Evolutionary conservation across 2,888 invertebrate species (phyloP).

Genomic region (Ceriagrion tenellum): DNA sequence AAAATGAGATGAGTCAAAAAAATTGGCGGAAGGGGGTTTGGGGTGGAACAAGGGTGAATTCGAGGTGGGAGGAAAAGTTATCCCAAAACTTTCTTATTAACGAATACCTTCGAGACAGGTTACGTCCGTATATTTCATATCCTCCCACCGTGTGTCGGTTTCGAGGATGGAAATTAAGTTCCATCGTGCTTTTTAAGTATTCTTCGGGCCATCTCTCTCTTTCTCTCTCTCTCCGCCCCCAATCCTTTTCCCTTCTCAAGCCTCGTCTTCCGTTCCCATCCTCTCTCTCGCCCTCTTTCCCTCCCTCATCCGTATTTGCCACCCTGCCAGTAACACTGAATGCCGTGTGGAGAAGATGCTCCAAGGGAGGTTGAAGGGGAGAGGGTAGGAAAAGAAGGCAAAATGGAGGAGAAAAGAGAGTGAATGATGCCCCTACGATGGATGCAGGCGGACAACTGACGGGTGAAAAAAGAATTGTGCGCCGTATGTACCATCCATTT

Average conservation of each 20-base stretch:
- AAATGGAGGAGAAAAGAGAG: background rate
- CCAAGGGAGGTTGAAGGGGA: background rate
- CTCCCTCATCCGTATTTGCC: background rate
- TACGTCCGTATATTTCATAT: conserved; percentile 63
- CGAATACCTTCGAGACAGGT: conserved; percentile 66
- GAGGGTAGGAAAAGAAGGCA: background rate
- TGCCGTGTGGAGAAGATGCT: background rate
- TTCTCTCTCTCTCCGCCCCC: background rate
- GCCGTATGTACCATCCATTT: too few species aligned
- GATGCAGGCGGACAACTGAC: background rate
- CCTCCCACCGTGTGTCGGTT: conserved; percentile 60
- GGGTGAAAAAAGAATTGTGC: background rate
- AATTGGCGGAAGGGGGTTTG: conserved; percentile 17
- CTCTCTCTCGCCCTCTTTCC: background rate
- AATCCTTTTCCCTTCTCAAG: background rate
- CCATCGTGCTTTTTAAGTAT: conserved; percentile 63
- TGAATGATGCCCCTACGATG: background rate
- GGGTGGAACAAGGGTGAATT: background rate
- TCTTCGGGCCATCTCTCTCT: conserved; percentile 5
- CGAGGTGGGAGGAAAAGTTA: background rate
- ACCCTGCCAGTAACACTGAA: background rate
- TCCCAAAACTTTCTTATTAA: conserved; percentile 62
- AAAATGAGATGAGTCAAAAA: conserved; percentile 57
- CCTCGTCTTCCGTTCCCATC: too few species aligned
- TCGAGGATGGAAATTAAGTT: conserved; percentile 60